Percentiles rank a stretch among this genome's conserved stretches.
These are phyloP conservation scores for Centropus unirufus DNA, from an alignment of 2,113 vertebrate genomes.

Conservation along the genomic window DNA sequence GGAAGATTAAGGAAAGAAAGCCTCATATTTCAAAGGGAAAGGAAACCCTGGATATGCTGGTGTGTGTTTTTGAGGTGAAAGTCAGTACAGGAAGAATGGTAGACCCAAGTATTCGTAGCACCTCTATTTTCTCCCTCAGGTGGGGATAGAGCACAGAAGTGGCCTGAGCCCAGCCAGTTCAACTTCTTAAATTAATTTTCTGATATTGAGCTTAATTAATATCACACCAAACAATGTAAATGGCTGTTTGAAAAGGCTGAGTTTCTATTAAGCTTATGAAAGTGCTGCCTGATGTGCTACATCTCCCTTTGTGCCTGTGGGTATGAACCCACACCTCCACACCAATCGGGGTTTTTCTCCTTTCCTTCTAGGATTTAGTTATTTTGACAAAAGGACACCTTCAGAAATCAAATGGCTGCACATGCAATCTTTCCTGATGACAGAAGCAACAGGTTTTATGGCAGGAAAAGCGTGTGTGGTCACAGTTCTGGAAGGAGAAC, in stretches of 20 bases:
- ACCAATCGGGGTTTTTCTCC: not conserved
- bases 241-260: not conserved
- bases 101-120: not conserved
- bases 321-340: not conserved
- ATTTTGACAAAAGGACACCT: not conserved
- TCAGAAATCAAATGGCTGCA: not conserved
- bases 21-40: constrained; percentile 4
- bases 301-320: not conserved
- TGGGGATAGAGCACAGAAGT: not conserved
- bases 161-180: not conserved
- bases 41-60: not conserved
- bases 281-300: not conserved
- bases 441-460: not conserved
- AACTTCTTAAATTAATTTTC: not conserved
- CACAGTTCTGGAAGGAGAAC: not conserved
- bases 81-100: not conserved
- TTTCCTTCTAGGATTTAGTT: not conserved
- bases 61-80: not conserved
- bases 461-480: not conserved
- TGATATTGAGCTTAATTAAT: not conserved
- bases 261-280: not conserved
- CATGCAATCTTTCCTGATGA: fast-evolving
- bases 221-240: not conserved
- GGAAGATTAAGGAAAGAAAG: not conserved
- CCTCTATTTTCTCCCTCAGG: not conserved